Evolutionary conservation across 2,888 invertebrate species (phyloP), one percentile per base, ranked within the genome.

Genomic region (Pristionchus entomophagus): DNA sequence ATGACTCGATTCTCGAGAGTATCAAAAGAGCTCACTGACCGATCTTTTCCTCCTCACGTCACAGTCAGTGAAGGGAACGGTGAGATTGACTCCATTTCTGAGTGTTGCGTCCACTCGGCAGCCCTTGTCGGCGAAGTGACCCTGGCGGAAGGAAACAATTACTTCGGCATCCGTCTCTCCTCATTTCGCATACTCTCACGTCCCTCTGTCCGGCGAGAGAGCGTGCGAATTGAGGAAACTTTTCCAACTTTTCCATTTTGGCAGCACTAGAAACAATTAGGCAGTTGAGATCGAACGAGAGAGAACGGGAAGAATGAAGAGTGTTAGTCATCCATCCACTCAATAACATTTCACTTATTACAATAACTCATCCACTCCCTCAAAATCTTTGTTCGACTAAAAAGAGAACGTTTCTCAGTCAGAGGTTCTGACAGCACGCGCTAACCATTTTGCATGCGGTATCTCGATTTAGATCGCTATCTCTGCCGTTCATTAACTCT

Each of bases 71-170:
- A 91, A 92, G 5, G 89, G 87, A 26, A 92, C 88, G 17, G 90
- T 88, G n/a, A 92, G 81, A 84, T 89, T 90, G 45, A 88, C 91
- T n/a, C 84, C 73, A 32, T 86, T 86, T 35, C 86, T 87, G 14
- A 91, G 86, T 1, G 91, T 92, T 12, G 92, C 91, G 86, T 90
- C 91, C n/a, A 87, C 82, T 56, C 90, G 88, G 86, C 91, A 92
- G 77, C 88, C 87, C 83, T 65, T 56, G 35, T 86, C 86, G 85
- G 88, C 86, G 88, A 87, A 83, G 89, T 91, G 86, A 49, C 89
- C 84, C 62, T 84, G 35, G 77, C 29, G 12, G 26, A 51, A 53
- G 59, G 59, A 41, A 82, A 82, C 82, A 32, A 59, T 82, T 82
- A 51, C 35, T 59, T 41, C 49, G n/a, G n/a, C n/a, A n/a, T n/a